Conservation (phyloP, 2,113 vertebrate species). For the Mohoua ochrocephala region DNA sequence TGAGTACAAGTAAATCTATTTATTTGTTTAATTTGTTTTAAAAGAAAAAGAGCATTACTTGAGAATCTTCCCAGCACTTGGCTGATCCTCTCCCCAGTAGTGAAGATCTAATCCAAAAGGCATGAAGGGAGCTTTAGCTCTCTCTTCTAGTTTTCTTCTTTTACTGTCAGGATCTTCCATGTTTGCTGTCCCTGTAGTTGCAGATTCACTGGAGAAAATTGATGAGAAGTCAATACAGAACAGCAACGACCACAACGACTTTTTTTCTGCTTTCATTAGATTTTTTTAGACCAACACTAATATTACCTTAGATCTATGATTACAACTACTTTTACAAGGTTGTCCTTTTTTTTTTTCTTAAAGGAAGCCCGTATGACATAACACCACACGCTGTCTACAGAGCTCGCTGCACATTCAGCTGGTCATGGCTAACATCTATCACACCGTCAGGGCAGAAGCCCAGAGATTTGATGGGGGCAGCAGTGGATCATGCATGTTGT, state of each 20-base stretch:
- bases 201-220: conserved; percentile 14
- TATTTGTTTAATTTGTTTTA: conserved; percentile 52
- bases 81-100: conserved; percentile 89
- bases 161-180: not conserved
- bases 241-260: not conserved
- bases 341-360: not conserved
- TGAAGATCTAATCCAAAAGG: conserved; percentile 90
- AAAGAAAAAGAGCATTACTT: conserved; percentile 75
- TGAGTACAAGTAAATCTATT: not conserved
- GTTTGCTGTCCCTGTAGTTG: not conserved
- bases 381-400: not conserved
- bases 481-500: not conserved
- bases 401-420: not conserved
- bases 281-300: not conserved
- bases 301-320: not conserved
- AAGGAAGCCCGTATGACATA: not conserved
- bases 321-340: not conserved
- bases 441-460: not conserved
- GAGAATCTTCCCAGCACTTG: conserved; percentile 80
- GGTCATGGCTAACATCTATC: not conserved
- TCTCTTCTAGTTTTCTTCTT: conserved; percentile 53
- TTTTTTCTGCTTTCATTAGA: not conserved
- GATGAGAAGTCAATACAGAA: conserved; percentile 6
- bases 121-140: conserved; percentile 76
- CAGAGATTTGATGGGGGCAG: not conserved